Evolutionary conservation across 2,113 vertebrate genomes (phyloP).

Genomic region (Macquaria australasica): DNA sequence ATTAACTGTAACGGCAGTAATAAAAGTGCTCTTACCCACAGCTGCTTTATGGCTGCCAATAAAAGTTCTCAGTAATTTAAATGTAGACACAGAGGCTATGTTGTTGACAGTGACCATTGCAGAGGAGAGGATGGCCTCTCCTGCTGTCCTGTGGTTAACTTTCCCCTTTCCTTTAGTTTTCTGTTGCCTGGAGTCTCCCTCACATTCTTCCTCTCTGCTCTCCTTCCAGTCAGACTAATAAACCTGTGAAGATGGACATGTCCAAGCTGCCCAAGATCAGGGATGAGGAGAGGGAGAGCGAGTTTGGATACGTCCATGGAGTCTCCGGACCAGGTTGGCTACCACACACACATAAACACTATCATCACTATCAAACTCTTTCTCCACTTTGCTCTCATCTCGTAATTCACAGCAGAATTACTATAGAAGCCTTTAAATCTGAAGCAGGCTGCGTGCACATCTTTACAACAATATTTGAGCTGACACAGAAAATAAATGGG

Average conservation of each 20-base stretch:
- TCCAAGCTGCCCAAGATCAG: slow-evolving; percentile 95
- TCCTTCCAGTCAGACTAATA: slow-evolving; percentile 60
- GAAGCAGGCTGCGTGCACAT: not conserved
- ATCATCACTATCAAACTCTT: not conserved
- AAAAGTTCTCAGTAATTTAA: not conserved
- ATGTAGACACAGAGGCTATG: not conserved
- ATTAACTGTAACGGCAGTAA: not conserved
- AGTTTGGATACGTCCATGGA: slow-evolving; percentile 95
- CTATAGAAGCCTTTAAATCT: not conserved
- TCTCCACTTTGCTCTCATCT: not conserved
- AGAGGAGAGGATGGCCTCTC: not conserved
- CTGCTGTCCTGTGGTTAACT: not conserved
- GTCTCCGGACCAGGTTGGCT: slow-evolving; percentile 95
- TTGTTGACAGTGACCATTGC: not conserved
- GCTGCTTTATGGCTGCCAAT: not conserved
- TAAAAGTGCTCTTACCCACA: not conserved
- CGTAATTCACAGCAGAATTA: not conserved
- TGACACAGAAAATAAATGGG: not conserved
- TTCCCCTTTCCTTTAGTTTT: not conserved
- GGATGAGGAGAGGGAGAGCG: slow-evolving; percentile 93
- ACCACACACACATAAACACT: not conserved
- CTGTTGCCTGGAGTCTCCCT: not conserved
- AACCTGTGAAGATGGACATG: slow-evolving; percentile 90
- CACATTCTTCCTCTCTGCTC: slow-evolving; percentile 5
- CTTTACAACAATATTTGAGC: not conserved